Base-by-base conservation (phyloP, 2,113 vertebrate genomes). In the Chionomys nivalis region DNA sequence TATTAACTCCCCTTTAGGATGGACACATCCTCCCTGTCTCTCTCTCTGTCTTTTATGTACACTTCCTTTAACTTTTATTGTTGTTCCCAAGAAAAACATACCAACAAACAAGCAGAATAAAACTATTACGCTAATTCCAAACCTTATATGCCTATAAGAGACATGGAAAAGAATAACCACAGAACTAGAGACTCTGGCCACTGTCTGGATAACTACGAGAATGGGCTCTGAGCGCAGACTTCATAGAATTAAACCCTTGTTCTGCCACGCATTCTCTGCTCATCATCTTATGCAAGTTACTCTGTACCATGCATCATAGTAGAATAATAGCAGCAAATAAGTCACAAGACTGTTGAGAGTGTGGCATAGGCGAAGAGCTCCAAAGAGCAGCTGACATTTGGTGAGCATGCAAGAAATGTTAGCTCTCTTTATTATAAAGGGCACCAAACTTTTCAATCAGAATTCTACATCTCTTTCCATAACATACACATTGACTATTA, bases 401-500 rank as follows among this genome's bases (percentile, higher is more conserved):
- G 19, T 77, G 42, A 93, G 19, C 44, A 78, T 42, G 75, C 24
- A 28, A 3, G 42, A 89, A 66, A 52, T 81, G 16, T 68, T 72
- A 90, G 49, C 36, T 39, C 42, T 73, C 52, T 26, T 78, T 86
- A 81, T 82, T 86, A 44, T 7, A 82, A 88, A 81, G 42, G 63
- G 42, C 87, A 85, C 61, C 63, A 88, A 93, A 44, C 81, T 82
- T 83, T 52, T 90, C 61, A 24, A 42, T 61, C 36, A 31, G 78
- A 86, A 82, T 13, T 91, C 33, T 39, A 28, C 2, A 28, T 63
- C 8, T 92, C 61, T 78, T 79, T 81, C 6, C 21, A 78, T 6
- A 90, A 13, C 39, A 36, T 47, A 1, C 13, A 36, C 58, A 85
- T 65, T 36, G 58, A 81, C 3, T 94, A 87, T 49, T 49, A 49